Conservation (phyloP, 2,888 invertebrate species). For the Scelioninae gen. 1 region DNA sequence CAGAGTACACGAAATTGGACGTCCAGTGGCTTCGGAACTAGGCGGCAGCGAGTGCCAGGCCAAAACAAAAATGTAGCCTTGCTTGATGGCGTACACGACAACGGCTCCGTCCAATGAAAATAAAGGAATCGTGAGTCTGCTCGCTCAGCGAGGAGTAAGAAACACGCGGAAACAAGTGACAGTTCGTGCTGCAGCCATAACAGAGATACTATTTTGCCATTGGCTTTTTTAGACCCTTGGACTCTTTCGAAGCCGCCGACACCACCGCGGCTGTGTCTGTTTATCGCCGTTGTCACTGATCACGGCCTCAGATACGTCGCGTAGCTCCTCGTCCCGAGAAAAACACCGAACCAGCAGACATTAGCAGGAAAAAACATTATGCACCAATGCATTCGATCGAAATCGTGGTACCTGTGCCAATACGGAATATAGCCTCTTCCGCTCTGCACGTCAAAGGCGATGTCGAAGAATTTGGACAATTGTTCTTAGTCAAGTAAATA, state of each 20-base stretch:
- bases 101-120: constrained; percentile 73
- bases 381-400: constrained; percentile 73
- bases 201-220: constrained; percentile 82
- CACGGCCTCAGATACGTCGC: constrained; percentile 76
- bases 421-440: constrained; percentile 30
- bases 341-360: constrained; percentile 73
- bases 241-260: constrained; percentile 69
- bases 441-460: neutral
- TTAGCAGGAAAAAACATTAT: constrained; percentile 57
- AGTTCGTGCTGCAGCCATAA: constrained; percentile 82
- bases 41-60: too few species aligned
- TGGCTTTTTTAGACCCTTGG: constrained; percentile 75
- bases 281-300: constrained; percentile 77
- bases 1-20: constrained; percentile 10
- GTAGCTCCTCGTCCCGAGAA: constrained; percentile 72
- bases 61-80: constrained; percentile 26
- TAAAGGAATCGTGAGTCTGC: constrained; percentile 77
- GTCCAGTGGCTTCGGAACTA: constrained; percentile 34
- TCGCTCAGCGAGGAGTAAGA: constrained; percentile 75
- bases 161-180: constrained; percentile 83
- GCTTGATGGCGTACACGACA: constrained; percentile 65
- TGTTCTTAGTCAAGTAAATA: constrained; percentile 31
- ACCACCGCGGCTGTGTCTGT: constrained; percentile 71
- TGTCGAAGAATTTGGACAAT: constrained; percentile 9
- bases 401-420: constrained; percentile 69